Evolutionary conservation across 1,140 invertebrate genomes (phyloP).

Genomic region (Arion vulgaris): DNA sequence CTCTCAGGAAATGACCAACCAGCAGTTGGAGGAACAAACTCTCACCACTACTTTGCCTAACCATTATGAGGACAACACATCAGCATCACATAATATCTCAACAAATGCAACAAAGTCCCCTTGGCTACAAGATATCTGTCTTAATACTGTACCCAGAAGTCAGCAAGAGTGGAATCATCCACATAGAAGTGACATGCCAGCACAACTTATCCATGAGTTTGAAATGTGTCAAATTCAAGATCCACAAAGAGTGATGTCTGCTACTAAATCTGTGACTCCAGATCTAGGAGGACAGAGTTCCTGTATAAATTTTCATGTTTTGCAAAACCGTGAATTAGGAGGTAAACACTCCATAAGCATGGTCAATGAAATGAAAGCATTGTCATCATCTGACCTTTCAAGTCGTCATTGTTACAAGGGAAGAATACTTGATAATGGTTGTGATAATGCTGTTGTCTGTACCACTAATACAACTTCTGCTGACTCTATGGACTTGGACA

Average conservation of each 20-base stretch:
- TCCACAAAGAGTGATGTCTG: background rate
- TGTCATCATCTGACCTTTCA: background rate
- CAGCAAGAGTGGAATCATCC: background rate
- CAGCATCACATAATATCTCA: background rate
- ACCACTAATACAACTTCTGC: background rate
- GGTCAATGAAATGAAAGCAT: background rate
- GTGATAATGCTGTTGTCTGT: background rate
- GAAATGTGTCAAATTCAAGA: background rate
- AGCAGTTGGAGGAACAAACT: background rate
- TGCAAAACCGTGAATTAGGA: constrained; percentile 11
- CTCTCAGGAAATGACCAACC: background rate
- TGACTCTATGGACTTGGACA: constrained; percentile 57
- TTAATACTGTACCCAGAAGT: background rate
- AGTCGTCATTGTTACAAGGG: background rate
- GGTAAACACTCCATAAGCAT: background rate
- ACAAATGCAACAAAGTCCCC: background rate
- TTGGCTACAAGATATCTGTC: background rate
- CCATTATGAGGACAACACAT: too few relatives aligned
- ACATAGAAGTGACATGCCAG: background rate
- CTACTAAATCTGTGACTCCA: background rate
- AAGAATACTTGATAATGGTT: background rate
- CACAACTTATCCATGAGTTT: background rate
- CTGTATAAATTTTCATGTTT: background rate
- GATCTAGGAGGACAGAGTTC: background rate
- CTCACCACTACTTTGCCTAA: background rate